Percentiles rank a stretch among this genome's conserved stretches.
Conservation (phyloP, 2,797 vertebrate species). For the Oreonectes daqikongensis region DNA sequence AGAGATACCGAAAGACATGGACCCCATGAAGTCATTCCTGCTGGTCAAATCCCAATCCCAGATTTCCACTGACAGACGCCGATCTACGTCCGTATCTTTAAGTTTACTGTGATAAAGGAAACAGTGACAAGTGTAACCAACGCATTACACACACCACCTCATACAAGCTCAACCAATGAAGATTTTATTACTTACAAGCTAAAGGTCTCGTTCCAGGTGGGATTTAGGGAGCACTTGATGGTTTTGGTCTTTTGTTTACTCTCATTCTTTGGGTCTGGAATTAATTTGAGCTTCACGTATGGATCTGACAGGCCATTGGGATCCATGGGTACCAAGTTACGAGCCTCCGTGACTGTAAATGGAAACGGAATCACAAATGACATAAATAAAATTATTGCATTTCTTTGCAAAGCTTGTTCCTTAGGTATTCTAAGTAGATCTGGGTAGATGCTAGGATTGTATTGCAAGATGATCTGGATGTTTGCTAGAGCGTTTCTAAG, state of each 20-base stretch:
- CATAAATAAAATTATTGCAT: not conserved
- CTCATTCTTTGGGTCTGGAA: conserved; percentile 96
- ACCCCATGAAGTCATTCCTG: conserved; percentile 98
- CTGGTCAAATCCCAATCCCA: conserved; percentile 99
- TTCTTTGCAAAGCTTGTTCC: no score
- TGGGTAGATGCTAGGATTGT: not conserved
- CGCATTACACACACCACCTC: not conserved
- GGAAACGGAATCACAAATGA: conserved; percentile 6
- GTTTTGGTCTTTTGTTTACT: conserved; percentile 99
- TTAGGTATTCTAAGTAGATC: no score
- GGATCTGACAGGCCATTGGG: conserved; percentile 97
- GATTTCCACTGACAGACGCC: conserved; percentile 91
- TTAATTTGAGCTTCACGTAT: conserved; percentile 97
- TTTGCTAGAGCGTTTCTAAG: not conserved
- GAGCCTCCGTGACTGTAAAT: conserved; percentile 88
- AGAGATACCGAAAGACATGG: conserved; percentile 93
- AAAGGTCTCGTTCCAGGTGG: conserved; percentile 91
- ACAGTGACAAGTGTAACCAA: conserved; percentile 13
- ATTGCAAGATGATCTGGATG: not conserved
- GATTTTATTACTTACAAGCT: conserved; percentile 83
- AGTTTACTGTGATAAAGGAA: conserved; percentile 75
- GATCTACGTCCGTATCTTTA: conserved; percentile 90
- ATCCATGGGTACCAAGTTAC: conserved; percentile 97
- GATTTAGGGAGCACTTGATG: conserved; percentile 97
- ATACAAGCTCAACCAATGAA: not conserved